Evolutionary conservation across 2,888 invertebrate species (phyloP).

Genomic region (Schizotus pectinicornis): DNA sequence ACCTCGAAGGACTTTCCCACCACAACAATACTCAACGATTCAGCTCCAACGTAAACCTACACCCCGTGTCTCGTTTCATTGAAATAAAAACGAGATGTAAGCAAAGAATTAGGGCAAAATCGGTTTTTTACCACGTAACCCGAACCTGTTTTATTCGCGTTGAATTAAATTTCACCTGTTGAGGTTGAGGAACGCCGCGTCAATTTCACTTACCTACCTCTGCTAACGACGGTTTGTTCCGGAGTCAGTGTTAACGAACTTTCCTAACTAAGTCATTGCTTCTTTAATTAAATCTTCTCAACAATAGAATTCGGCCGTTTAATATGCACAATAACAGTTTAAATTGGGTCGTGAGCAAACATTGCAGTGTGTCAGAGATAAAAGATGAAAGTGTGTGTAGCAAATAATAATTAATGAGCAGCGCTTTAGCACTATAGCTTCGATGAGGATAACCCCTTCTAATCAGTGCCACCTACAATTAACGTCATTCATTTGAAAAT

Average conservation of each 20-base stretch:
- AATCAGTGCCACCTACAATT: too few relatives aligned
- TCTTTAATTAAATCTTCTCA: too few relatives aligned
- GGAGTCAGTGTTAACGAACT: conserved; percentile 14
- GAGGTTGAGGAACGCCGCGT: conserved; percentile 33
- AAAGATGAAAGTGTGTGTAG: too few relatives aligned
- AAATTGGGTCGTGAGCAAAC: too few relatives aligned
- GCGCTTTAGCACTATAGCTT: too few relatives aligned
- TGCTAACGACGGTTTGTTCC: conserved; percentile 1
- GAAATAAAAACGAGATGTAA: conserved; percentile 20
- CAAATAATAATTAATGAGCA: too few relatives aligned
- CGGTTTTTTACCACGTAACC: conserved; percentile 41
- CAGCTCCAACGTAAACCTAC: conserved; percentile 28
- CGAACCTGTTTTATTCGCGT: conserved; percentile 41
- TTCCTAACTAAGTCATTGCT: conserved; percentile 5
- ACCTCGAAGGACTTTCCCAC: conserved; percentile 15
- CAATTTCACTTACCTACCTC: conserved; percentile 35
- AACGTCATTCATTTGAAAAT: too few relatives aligned
- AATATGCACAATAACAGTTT: too few relatives aligned
- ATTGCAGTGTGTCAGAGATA: too few relatives aligned
- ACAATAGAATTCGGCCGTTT: too few relatives aligned
- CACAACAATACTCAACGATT: conserved; percentile 18
- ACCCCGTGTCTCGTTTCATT: conserved; percentile 21
- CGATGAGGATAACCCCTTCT: too few relatives aligned
- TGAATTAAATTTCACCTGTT: conserved; percentile 41
- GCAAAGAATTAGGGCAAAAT: conserved; percentile 27